A percentile compares a stretch with the other conserved stretches of the same genome.
Conservation (phyloP, 2,888 invertebrate species). For the Phortica okadai region DNA sequence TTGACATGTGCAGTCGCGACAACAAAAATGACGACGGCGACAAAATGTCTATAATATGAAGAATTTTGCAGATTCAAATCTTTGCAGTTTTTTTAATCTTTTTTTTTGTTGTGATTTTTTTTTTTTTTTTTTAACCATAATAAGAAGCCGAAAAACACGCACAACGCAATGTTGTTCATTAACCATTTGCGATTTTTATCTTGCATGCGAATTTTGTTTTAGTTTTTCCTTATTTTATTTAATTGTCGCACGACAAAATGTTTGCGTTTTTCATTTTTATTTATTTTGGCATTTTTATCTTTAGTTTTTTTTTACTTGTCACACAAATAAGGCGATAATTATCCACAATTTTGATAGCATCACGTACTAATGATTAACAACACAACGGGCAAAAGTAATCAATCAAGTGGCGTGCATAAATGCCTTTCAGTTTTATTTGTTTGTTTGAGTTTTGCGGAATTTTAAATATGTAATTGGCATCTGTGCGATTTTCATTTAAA, state of each 20-base stretch:
- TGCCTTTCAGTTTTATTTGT: not conserved
- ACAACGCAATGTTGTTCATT: slow-evolving; percentile 36
- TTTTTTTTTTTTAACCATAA: slow-evolving; percentile 15
- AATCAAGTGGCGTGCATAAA: slow-evolving; percentile 21
- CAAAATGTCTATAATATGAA: slow-evolving; percentile 18
- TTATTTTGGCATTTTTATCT: not conserved
- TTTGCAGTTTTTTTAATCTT: not conserved
- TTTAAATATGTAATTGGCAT: slow-evolving; percentile 32
- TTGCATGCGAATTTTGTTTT: slow-evolving; percentile 58
- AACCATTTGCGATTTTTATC: slow-evolving; percentile 52
- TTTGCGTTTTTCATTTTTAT: not conserved
- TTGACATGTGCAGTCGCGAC: slow-evolving; percentile 12
- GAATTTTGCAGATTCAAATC: slow-evolving; percentile 18
- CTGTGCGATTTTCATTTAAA: slow-evolving; percentile 14
- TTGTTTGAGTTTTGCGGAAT: slow-evolving; percentile 17
- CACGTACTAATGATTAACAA: slow-evolving; percentile 67
- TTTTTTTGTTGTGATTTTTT: not conserved
- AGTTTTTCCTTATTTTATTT: slow-evolving; percentile 14
- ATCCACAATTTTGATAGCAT: slow-evolving; percentile 69
- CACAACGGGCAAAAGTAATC: slow-evolving; percentile 17
- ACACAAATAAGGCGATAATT: slow-evolving; percentile 69
- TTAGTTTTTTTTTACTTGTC: slow-evolving; percentile 28
- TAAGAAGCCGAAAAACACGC: not conserved
- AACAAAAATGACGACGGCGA: not conserved
- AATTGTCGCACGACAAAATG: slow-evolving; percentile 25